Conservation (phyloP, 2,888 invertebrate species). For the Drosophila pullipes region DNA sequence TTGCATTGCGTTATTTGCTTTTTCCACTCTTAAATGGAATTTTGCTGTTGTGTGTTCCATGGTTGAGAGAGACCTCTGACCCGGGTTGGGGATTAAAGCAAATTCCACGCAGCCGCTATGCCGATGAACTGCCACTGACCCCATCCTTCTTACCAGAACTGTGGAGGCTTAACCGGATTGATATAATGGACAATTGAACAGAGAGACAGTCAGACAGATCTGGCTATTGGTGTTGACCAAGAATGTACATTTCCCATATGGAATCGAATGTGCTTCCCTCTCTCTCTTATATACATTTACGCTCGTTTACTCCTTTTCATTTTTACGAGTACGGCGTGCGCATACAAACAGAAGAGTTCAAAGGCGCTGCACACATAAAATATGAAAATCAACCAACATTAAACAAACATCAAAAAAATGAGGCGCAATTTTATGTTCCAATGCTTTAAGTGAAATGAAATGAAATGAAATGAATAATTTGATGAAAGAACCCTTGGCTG, state of each 20-base stretch:
- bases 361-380: constrained; percentile 7
- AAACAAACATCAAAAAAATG: neutral
- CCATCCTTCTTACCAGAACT: neutral
- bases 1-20: neutral
- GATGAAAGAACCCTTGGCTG: constrained; percentile 14
- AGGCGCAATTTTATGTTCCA: constrained; percentile 14
- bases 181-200: neutral
- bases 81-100: neutral
- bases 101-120: neutral
- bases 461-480: neutral
- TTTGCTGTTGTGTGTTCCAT: neutral
- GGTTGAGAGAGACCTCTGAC: neutral
- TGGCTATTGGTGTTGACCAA: neutral
- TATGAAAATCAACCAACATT: constrained; percentile 24
- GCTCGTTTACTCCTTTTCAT: neutral
- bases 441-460: neutral
- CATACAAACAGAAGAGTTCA: neutral
- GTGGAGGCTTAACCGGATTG: neutral
- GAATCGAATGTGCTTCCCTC: neutral
- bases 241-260: neutral
- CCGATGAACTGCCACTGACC: neutral
- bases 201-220: neutral
- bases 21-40: neutral
- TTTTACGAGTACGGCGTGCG: neutral
- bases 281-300: neutral